Conservation (phyloP, 2,113 vertebrate genomes). For the Picathartes gymnocephalus region DNA sequence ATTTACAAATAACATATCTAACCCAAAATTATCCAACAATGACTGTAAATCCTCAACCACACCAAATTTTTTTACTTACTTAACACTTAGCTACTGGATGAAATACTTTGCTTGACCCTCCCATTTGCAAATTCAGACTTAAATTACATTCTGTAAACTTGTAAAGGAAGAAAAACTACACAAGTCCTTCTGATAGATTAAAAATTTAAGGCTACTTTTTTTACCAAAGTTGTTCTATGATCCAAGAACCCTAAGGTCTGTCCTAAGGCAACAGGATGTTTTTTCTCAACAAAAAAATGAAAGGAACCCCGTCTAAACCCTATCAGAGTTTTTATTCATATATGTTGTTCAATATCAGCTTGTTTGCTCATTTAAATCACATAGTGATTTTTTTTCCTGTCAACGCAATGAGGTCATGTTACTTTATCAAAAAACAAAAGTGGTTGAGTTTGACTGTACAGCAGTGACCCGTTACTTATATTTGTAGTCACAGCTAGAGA, state of each 20-base stretch:
- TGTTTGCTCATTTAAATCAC: background rate
- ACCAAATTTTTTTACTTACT: background rate
- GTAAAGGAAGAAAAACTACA: background rate
- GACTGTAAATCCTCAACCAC: background rate
- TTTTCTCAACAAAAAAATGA: background rate
- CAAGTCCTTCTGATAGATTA: background rate
- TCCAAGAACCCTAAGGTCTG: background rate
- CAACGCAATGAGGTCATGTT: background rate
- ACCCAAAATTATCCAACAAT: background rate
- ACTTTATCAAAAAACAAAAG: background rate
- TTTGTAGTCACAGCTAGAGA: background rate
- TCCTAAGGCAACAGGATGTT: background rate
- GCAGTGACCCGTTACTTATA: background rate
- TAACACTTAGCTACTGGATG: background rate
- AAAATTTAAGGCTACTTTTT: background rate
- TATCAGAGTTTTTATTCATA: rapidly evolving
- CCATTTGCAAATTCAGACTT: background rate
- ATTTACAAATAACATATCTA: background rate
- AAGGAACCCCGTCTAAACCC: background rate
- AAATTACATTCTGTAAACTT: background rate
- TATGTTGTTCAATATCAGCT: background rate
- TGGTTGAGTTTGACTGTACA: background rate
- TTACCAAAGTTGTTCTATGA: background rate
- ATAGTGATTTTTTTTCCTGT: background rate
- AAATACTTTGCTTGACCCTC: background rate